phyloP scores from a whole-genome alignment of 2,113 vertebrate genomes.

The Dryoscopus gambensis region DNA sequence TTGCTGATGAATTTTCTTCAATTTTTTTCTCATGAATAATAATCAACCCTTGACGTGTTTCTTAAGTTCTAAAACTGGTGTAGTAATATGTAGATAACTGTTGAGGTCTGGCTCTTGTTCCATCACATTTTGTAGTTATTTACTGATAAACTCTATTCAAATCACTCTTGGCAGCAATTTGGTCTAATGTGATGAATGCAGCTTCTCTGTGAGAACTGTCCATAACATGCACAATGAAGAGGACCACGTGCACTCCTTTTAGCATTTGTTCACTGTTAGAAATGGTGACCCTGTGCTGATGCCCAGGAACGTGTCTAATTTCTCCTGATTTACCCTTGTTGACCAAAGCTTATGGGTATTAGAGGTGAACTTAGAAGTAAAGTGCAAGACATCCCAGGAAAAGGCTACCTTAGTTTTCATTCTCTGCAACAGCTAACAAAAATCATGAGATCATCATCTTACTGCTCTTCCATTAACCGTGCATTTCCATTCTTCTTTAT shows the following conservation, averaged over 20 bases:
- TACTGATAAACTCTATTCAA: not conserved
- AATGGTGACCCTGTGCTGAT: not conserved
- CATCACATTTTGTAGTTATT: not conserved
- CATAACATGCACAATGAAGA: not conserved
- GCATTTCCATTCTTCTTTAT: not conserved
- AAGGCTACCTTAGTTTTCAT: not conserved
- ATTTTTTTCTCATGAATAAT: not conserved
- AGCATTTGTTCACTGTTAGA: not conserved
- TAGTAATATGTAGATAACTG: not conserved
- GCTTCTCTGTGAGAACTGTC: not conserved
- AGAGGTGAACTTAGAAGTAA: not conserved
- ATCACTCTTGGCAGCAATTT: not conserved
- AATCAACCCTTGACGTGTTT: not conserved
- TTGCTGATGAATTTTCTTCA: not conserved
- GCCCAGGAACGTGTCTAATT: not conserved
- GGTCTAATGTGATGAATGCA: not conserved
- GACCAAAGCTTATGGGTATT: not conserved
- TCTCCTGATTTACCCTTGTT: not conserved
- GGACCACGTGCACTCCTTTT: not conserved
- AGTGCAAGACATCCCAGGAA: not conserved
- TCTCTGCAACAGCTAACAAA: not conserved
- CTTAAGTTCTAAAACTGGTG: not conserved
- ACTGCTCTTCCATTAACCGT: not conserved
- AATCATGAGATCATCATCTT: not conserved
- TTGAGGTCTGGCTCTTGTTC: not conserved